Percentiles rank a stretch among this genome's conserved stretches.
Conservation (phyloP, 1,140 invertebrate species). For the Eumaeus atala region DNA sequence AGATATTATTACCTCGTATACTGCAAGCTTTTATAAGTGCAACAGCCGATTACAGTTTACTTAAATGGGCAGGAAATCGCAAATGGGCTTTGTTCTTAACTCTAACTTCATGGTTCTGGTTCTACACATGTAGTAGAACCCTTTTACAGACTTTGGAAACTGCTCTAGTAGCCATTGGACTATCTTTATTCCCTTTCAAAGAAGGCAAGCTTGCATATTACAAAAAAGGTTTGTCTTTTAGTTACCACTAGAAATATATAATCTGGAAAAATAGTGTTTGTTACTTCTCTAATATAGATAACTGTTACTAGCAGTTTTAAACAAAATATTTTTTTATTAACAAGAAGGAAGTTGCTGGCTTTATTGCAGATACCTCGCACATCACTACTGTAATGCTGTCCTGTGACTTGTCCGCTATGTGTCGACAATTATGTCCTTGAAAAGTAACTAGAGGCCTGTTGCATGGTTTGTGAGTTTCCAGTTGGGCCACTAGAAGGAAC, state of each 20-base stretch:
- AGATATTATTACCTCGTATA: conserved; percentile 83
- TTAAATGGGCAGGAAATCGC: conserved; percentile 78
- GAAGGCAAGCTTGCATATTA: conserved; percentile 49
- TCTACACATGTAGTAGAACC: conserved; percentile 90
- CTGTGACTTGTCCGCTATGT: too few species aligned
- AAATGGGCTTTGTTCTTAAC: conserved; percentile 81
- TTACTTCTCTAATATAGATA: too few species aligned
- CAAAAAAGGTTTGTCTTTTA: conserved; percentile 47
- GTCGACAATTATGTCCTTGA: too few species aligned
- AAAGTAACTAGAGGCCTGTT: too few species aligned
- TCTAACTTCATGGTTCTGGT: conserved; percentile 88
- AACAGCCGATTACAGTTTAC: conserved; percentile 85
- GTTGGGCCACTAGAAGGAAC: too few species aligned
- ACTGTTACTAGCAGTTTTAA: too few species aligned
- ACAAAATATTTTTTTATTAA: too few species aligned
- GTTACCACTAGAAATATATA: neutral
- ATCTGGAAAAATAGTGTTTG: too few species aligned
- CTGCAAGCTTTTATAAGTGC: conserved; percentile 85
- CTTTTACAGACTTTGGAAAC: conserved; percentile 90
- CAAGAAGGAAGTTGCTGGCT: too few species aligned
- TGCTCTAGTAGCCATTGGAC: conserved; percentile 83
- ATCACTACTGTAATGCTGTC: too few species aligned
- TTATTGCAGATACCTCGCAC: too few species aligned
- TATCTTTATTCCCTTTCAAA: conserved; percentile 88
- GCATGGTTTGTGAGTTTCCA: too few species aligned